phyloP scores from a whole-genome alignment of 92 coral and sea anemone species.

The Bergia puertoricense region DNA sequence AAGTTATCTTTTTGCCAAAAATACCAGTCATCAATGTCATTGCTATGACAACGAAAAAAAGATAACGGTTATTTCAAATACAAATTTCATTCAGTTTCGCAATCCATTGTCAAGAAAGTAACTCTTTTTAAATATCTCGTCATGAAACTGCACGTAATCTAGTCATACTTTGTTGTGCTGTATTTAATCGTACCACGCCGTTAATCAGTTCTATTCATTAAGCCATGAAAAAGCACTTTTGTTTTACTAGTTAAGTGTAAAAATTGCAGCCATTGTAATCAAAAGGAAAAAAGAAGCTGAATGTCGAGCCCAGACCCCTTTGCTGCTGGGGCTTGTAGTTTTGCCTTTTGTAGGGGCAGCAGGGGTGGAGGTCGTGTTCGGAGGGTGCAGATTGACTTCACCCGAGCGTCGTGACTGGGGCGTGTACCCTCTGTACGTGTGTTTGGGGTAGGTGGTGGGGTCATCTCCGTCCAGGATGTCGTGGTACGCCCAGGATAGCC shows the following conservation, averaged over 20 bases:
- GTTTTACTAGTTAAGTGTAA: background rate
- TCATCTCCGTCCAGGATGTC: background rate
- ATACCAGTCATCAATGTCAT: too few relatives aligned
- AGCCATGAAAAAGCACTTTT: background rate
- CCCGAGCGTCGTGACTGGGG: background rate
- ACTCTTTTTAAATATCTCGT: too few relatives aligned
- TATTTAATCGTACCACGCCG: too few relatives aligned
- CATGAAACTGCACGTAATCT: too few relatives aligned
- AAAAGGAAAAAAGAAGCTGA: background rate
- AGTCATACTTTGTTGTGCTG: too few relatives aligned
- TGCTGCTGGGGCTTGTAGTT: background rate
- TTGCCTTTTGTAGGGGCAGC: background rate
- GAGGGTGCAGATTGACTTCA: background rate
- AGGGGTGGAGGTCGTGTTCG: background rate
- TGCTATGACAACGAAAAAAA: too few relatives aligned
- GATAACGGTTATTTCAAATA: too few relatives aligned
- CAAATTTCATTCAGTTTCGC: too few relatives aligned
- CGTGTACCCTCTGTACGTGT: background rate
- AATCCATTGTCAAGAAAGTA: too few relatives aligned
- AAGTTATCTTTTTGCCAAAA: too few relatives aligned
- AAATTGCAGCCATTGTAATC: background rate
- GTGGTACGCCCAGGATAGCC: conserved; percentile 19
- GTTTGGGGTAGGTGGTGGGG: background rate
- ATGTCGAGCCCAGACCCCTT: conserved; percentile 14
- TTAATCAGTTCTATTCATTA: too few relatives aligned